Evolutionary conservation across 2,113 vertebrate genomes (phyloP).

Genomic region (Cynocephalus volans): DNA sequence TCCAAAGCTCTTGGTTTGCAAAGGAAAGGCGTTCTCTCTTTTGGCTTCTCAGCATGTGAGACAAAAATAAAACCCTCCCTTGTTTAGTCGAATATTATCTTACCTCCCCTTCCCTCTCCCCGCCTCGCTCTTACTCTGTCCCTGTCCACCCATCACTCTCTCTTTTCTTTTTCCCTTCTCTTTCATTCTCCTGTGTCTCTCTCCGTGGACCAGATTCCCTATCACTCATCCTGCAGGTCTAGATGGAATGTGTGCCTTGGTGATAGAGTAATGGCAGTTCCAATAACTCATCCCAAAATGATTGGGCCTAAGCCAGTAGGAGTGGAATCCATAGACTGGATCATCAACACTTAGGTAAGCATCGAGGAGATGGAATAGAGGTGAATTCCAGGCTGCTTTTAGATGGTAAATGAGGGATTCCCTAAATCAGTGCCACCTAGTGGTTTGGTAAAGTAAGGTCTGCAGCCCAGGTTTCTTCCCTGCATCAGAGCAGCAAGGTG

Average conservation of each 20-base stretch:
- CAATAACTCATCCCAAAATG: not conserved
- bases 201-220: not conserved
- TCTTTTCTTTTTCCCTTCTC: not conserved
- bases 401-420: accelerated
- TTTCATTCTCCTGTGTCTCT: not conserved
- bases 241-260: not conserved
- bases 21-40: not conserved
- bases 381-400: not conserved
- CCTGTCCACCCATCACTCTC: not conserved
- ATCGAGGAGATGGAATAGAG: not conserved
- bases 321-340: not conserved
- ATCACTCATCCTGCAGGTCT: not conserved
- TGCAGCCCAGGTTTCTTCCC: not conserved
- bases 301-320: not conserved
- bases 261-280: not conserved
- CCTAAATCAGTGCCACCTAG: conserved; percentile 59
- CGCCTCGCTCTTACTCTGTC: not conserved
- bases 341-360: not conserved
- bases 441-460: conserved; percentile 1
- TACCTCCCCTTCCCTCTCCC: not conserved
- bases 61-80: not conserved
- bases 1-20: not conserved
- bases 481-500: not conserved
- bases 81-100: not conserved
- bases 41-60: not conserved